These are phyloP conservation scores for Tapirus indicus DNA, from an alignment of 2,797 vertebrate genomes.

Conservation along the genomic window DNA sequence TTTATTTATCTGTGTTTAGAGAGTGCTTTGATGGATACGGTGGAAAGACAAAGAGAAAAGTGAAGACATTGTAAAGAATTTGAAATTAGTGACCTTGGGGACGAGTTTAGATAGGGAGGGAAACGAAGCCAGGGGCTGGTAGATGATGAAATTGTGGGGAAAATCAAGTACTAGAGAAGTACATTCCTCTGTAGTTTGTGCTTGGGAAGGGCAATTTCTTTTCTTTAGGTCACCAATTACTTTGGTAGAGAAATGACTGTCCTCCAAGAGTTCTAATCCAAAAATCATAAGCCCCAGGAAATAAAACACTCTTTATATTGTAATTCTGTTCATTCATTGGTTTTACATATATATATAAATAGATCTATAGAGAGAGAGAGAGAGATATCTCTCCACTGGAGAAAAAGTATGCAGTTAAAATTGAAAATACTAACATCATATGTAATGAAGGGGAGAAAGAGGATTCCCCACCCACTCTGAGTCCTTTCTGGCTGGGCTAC, in stretches of 20 bases:
- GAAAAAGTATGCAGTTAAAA: background rate
- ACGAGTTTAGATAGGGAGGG: background rate
- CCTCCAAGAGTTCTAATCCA: background rate
- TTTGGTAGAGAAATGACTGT: background rate
- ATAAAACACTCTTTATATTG: background rate
- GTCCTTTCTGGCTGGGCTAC: no score
- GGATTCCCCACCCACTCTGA: no score
- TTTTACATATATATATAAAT: background rate
- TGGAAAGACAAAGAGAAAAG: background rate
- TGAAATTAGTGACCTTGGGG: background rate
- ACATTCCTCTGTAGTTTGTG: background rate
- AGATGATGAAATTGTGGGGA: background rate
- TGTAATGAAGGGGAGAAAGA: no score
- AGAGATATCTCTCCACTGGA: background rate
- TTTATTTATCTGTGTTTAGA: background rate
- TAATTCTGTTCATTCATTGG: background rate
- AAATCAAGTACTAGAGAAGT: background rate
- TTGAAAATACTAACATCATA: background rate
- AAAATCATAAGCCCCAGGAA: background rate
- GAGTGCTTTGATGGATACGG: background rate
- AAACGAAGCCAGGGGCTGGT: background rate
- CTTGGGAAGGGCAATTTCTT: background rate
- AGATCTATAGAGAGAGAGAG: background rate
- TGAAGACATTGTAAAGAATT: background rate
- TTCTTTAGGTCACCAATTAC: background rate